Base-by-base conservation (phyloP, 2,113 vertebrate genomes). In the Sinocyclocheilus anophthalmus region DNA sequence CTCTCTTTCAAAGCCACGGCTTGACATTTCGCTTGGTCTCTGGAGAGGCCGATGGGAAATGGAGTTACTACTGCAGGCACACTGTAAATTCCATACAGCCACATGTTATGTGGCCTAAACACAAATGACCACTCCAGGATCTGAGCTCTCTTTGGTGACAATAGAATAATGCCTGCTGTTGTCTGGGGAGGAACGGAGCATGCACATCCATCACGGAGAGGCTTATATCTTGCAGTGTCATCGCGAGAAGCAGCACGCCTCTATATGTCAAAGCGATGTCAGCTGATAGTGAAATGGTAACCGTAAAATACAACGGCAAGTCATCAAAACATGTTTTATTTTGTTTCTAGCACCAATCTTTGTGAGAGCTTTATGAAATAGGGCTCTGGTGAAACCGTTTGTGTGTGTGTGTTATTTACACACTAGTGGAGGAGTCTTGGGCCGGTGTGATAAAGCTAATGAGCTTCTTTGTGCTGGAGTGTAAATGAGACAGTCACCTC, bases 31-130 rank as follows among this genome's bases (percentile, higher is more conserved):
- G 90, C 94, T 94, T 92, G 95, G 96, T 97, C 98, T 97, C 97
- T 6, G 78, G 97, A 97, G 97, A 99, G 95, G 93, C 95, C 95
- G 94, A 95, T 95, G 95, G 94, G 96, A 97, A 98, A 99, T 98
- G 96, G 96, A 98, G 97, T 98, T 97, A 97, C 96, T 96, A 96
- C 96, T 96, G 96, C 95, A 96, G 96, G 94, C 96, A 95, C 96
- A 97, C 97, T 96, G 97, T 97, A 99, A 99, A 99, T 99, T 99
- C 96, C 97, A 97, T 95, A 95, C 97, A 97, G 97, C 96, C 97
- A 90, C 94, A 96, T 97, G 98, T 97, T 97, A 98, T 96, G 97
- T 96, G 97, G 96, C 97, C 97, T 97, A 97, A 95, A 98, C 97
- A 95, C 95, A 97, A 97, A 98, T 96, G 97, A 97, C 97, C 97